These are phyloP conservation scores for Myotis brandtii DNA, from an alignment of 2,113 vertebrate species.

Conservation along the genomic window DNA sequence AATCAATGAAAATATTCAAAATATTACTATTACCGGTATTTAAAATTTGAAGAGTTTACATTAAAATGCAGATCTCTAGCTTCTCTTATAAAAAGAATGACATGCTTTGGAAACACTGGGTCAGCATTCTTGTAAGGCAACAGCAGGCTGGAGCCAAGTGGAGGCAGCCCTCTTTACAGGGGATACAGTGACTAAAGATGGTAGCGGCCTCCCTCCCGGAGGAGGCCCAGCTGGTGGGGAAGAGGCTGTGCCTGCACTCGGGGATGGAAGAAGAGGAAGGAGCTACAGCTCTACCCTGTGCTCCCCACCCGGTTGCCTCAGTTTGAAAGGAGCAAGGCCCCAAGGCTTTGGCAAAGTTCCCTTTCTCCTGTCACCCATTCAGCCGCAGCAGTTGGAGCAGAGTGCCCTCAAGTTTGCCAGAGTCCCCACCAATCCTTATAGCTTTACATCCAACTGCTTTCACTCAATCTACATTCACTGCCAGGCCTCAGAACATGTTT, in stretches of 20 bases:
- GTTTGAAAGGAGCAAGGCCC: not conserved
- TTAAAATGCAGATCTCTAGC: not conserved
- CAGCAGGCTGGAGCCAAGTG: not conserved
- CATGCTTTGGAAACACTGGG: not conserved
- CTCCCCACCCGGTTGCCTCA: not conserved
- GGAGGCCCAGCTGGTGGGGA: not conserved
- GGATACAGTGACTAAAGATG: accelerated
- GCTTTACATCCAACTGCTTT: not conserved
- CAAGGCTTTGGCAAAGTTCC: not conserved
- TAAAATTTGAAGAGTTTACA: not conserved
- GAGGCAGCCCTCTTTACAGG: not conserved
- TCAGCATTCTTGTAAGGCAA: not conserved
- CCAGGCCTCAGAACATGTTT: not conserved
- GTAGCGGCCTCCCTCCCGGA: too few relatives aligned
- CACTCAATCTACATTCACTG: not conserved
- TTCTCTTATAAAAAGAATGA: not conserved
- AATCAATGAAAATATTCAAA: too few relatives aligned
- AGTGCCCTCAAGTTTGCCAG: not conserved
- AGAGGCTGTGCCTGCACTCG: not conserved
- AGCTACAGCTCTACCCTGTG: too few relatives aligned
- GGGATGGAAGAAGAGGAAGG: too few relatives aligned
- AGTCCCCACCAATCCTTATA: not conserved
- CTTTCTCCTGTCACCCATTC: not conserved
- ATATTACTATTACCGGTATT: not conserved
- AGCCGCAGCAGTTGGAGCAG: not conserved